A percentile compares a stretch with the other conserved stretches of the same genome.
Conservation (phyloP, 2,113 vertebrate genomes). For the Xiphophorus couchianus region DNA sequence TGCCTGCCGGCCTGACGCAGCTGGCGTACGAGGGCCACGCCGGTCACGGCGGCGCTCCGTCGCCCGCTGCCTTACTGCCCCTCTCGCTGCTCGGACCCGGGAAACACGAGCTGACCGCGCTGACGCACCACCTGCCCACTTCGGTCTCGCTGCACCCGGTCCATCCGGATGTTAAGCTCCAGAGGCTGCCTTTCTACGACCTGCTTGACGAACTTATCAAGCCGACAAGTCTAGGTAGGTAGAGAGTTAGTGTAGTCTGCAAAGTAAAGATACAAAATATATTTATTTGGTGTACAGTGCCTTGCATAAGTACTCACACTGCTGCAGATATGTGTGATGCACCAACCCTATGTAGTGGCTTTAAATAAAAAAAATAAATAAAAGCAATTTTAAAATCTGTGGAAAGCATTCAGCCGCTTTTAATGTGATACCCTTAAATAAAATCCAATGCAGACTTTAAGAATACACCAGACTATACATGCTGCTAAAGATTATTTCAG, state of each 20-base stretch:
- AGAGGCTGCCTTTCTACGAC: conserved; percentile 97
- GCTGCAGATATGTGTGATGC: too few species aligned
- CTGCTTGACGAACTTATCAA: conserved; percentile 98
- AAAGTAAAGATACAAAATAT: not conserved
- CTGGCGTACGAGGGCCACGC: conserved; percentile 91
- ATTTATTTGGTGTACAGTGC: not conserved
- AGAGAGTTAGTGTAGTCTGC: not conserved
- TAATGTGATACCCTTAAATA: too few species aligned
- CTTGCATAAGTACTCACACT: not conserved
- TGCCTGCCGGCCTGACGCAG: conserved; percentile 90
- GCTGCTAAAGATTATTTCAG: too few species aligned
- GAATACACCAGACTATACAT: too few species aligned
- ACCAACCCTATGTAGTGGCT: too few species aligned
- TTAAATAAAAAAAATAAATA: too few species aligned
- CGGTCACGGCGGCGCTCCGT: conserved; percentile 87
- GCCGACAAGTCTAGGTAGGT: conserved; percentile 93
- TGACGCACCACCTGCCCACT: conserved; percentile 89
- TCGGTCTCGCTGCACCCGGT: conserved; percentile 92
- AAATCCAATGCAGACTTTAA: too few species aligned
- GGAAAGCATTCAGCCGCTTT: not conserved
- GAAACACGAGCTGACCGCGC: conserved; percentile 93
- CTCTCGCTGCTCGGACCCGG: conserved; percentile 92
- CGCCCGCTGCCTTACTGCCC: conserved; percentile 87
- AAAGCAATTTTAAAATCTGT: not conserved
- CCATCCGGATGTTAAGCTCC: conserved; percentile 97